Evolutionary conservation across 2,888 invertebrate species (phyloP), one percentile per base, ranked within the genome.

Genomic region (Epirrhoe tristata): DNA sequence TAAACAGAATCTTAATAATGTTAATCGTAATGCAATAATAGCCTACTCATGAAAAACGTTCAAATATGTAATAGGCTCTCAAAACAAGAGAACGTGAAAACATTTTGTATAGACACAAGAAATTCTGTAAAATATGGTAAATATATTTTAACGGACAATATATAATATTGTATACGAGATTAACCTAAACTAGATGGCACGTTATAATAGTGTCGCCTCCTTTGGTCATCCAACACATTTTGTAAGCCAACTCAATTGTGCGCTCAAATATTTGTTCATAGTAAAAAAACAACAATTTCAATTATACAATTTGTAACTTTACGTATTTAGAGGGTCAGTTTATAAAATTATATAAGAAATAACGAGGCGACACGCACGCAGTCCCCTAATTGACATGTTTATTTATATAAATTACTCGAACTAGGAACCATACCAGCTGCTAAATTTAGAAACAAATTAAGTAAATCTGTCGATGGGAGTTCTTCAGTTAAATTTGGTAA

Each of bases 131-230:
- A 68, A 68, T 68, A 93, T 91, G 93, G 93, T 94, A 93, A 93
- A 93, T 93, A 94, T 93, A 93, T 91, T 91, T 93, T 89, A 93
- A 93, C 93, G 93, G 93, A 93, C 93, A 93, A 93, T 93, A 93
- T 93, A 93, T 92, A 93, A 92, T 93, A 93, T 93, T 93, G 93
- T 93, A 93, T 93, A 93, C 93, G 91, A 93, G 91, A 90, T 93
- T 93, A 93, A 93, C 93, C 93, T 94, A 94, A 93, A 93, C 93
- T 93, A 93, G 93, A 94, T 94, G 93, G 94, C 94, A 94, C 94
- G 93, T 93, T 87, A 89, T 84, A 86, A 85, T 85, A 87, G 93
- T 93, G 93, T 90, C 93, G 93, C 92, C 93, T 86, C 91, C 87
- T 90, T 91, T 90, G 91, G 91, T 91, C 92, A 82, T 82, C 81